Conservation (phyloP, 1,140 invertebrate species). For the Teleogryllus occipitalis region DNA sequence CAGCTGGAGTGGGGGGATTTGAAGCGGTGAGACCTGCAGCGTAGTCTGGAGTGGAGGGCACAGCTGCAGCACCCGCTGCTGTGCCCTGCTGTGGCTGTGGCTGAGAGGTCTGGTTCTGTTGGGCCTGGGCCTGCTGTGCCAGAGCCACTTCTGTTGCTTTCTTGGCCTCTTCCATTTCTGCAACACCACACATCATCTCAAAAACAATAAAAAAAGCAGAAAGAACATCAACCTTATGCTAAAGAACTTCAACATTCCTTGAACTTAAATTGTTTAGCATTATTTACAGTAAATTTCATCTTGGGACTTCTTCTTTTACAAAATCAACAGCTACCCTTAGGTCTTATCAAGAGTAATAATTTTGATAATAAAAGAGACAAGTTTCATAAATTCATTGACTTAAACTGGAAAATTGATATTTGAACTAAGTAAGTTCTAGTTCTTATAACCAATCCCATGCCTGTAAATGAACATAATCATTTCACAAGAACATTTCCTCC, state of each 20-base stretch:
- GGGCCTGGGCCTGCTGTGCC: conserved; percentile 36
- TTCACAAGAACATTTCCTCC: not conserved
- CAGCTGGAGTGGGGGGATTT: conserved; percentile 38
- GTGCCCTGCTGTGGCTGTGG: conserved; percentile 37
- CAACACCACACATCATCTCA: conserved; percentile 21
- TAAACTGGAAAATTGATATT: too few species aligned
- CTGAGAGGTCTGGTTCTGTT: conserved; percentile 30
- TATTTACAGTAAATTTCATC: too few species aligned
- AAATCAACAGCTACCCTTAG: too few species aligned
- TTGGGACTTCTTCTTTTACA: too few species aligned
- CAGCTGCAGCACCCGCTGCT: conserved; percentile 35
- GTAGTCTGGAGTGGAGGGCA: conserved; percentile 61
- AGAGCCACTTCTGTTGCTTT: conserved; percentile 48
- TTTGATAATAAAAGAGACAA: not conserved
- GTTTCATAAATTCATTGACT: not conserved
- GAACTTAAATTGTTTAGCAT: too few species aligned
- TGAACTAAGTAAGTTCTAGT: too few species aligned
- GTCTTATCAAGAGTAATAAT: not conserved
- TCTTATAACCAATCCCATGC: too few species aligned
- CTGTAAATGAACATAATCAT: too few species aligned
- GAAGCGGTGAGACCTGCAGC: conserved; percentile 58
- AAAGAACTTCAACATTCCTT: too few species aligned
- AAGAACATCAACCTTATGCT: too few species aligned
- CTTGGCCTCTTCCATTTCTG: conserved; percentile 70
- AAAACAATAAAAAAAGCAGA: too few species aligned